These are phyloP conservation scores for Sturmia bella DNA, from an alignment of 2,888 invertebrate genomes.

Conservation along the genomic window DNA sequence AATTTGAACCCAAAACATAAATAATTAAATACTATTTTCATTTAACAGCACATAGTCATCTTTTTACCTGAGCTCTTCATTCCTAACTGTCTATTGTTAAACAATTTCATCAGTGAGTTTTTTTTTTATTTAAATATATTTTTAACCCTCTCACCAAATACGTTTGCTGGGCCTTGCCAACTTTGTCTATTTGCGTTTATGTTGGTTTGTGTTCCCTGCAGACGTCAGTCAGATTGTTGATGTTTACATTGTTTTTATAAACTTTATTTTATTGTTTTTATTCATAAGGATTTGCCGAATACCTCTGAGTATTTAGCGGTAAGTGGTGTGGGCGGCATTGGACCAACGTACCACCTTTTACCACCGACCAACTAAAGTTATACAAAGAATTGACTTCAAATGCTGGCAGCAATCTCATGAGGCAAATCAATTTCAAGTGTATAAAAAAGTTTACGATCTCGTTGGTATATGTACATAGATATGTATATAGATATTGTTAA, in stretches of 20 bases:
- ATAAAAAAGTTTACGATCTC: constrained; percentile 51
- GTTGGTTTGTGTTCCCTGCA: not conserved
- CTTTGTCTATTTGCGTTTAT: constrained; percentile 1
- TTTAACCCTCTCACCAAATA: no score
- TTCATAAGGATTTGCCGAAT: constrained; percentile 61
- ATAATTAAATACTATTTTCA: no score
- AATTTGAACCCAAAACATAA: no score
- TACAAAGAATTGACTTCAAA: constrained; percentile 48
- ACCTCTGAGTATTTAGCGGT: constrained; percentile 28
- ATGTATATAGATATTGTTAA: no score
- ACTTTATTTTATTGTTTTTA: constrained; percentile 63
- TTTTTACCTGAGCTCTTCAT: no score
- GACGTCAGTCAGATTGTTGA: not conserved
- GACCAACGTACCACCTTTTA: constrained; percentile 36
- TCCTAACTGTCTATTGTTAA: no score
- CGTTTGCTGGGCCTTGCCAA: no score
- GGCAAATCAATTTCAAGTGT: constrained; percentile 70
- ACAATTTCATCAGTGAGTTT: no score
- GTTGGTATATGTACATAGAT: constrained; percentile 1
- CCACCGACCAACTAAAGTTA: constrained; percentile 47
- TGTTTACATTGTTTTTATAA: constrained; percentile 22
- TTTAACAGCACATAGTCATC: no score
- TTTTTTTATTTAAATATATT: no score
- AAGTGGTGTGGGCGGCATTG: constrained; percentile 13
- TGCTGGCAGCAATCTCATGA: constrained; percentile 70